A percentile compares a stretch with the other conserved stretches of the same genome.
Conservation (phyloP, 2,113 vertebrate species). For the Myotis yumanensis region DNA sequence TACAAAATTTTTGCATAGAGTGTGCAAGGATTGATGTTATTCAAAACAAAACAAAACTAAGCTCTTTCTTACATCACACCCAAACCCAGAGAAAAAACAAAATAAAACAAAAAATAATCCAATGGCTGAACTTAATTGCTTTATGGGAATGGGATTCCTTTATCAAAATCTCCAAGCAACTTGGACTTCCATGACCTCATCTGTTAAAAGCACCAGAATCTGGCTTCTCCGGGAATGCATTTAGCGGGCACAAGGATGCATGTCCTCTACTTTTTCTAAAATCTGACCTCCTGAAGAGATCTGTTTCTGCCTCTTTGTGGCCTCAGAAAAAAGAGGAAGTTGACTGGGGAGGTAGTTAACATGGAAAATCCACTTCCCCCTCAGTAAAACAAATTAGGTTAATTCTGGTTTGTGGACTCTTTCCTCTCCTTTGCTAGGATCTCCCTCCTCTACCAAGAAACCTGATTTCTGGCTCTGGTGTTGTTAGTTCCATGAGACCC, state of each 20-base stretch:
- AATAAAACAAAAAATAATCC: slow-evolving; percentile 75
- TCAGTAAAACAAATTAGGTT: neutral
- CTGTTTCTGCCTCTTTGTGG: neutral
- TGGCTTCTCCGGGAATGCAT: neutral
- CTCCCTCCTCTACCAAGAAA: neutral
- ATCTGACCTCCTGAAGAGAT: neutral
- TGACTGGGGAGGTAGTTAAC: neutral
- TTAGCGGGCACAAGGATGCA: neutral
- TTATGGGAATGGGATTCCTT: slow-evolving; percentile 70
- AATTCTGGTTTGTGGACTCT: neutral
- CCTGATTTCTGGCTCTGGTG: neutral
- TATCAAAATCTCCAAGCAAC: slow-evolving; percentile 38
- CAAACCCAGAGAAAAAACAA: slow-evolving; percentile 66
- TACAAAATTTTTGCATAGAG: slow-evolving; percentile 95
- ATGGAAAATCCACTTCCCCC: neutral
- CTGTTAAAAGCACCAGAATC: neutral
- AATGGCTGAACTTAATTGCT: slow-evolving; percentile 51
- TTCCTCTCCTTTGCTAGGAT: neutral
- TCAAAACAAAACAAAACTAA: slow-evolving; percentile 85
- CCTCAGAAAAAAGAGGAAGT: neutral
- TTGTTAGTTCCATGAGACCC: neutral
- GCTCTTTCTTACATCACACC: slow-evolving; percentile 75
- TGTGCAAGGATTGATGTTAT: slow-evolving; percentile 90
- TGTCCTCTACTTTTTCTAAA: neutral
- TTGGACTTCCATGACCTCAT: neutral